These are phyloP conservation scores for Andrena minutula DNA, from an alignment of 2,888 invertebrate genomes.

Conservation along the genomic window DNA sequence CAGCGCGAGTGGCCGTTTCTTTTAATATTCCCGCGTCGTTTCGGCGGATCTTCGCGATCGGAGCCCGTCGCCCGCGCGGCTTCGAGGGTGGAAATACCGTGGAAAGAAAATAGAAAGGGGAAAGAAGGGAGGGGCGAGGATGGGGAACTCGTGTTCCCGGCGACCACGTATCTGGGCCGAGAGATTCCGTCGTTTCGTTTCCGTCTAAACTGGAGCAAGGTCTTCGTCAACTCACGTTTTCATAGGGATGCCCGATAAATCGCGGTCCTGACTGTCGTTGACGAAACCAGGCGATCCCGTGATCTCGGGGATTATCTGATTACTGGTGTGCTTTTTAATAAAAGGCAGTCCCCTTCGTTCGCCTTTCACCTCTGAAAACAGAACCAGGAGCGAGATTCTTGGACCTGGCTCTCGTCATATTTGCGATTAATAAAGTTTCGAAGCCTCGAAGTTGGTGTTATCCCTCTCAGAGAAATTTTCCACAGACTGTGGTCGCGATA, in stretches of 20 bases:
- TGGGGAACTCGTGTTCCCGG: slow-evolving; percentile 38
- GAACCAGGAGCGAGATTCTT: background rate
- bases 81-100: slow-evolving; percentile 38
- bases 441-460: no score
- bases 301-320: slow-evolving; percentile 7
- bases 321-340: background rate
- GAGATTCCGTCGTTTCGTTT: slow-evolving; percentile 66
- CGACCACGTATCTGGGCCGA: slow-evolving; percentile 68
- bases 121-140: background rate
- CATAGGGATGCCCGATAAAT: slow-evolving; percentile 60
- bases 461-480: background rate
- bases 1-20: background rate
- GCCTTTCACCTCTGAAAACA: background rate
- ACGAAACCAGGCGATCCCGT: slow-evolving; percentile 14
- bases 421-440: no score
- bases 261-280: slow-evolving; percentile 10
- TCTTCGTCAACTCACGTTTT: slow-evolving; percentile 63
- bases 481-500: background rate
- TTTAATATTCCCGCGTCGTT: slow-evolving; percentile 25
- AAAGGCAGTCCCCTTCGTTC: background rate
- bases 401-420: no score
- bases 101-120: slow-evolving; percentile 40
- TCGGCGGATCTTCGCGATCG: slow-evolving; percentile 12
- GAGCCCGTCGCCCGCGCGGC: background rate
- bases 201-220: slow-evolving; percentile 70